These are phyloP conservation scores for Hydrolagus colliei DNA, from an alignment of 2,797 vertebrate genomes.

Conservation along the genomic window DNA sequence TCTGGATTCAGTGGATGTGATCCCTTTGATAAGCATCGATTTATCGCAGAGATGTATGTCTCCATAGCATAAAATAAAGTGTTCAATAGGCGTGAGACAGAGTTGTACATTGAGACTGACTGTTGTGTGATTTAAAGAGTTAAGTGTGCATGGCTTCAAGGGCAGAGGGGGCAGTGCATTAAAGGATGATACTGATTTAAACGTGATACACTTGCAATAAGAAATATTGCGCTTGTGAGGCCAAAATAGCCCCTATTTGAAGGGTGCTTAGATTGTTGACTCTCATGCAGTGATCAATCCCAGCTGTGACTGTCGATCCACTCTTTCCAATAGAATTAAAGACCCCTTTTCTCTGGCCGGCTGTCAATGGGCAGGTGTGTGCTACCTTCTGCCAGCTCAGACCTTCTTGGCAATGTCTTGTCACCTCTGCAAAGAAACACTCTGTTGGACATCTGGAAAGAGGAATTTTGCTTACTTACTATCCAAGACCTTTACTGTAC, in stretches of 20 bases:
- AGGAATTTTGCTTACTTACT: no score
- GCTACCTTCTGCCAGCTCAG: not conserved
- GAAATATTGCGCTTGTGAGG: not conserved
- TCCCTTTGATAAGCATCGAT: not conserved
- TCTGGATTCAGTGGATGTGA: conserved; percentile 11
- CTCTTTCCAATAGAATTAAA: not conserved
- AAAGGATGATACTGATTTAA: not conserved
- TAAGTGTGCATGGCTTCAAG: not conserved
- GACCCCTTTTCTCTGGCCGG: not conserved
- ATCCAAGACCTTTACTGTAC: no score
- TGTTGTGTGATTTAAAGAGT: not conserved
- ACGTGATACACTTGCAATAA: not conserved
- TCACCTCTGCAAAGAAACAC: no score
- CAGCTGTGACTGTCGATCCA: no score
- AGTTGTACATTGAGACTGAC: not conserved
- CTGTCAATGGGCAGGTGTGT: not conserved
- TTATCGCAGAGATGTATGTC: not conserved
- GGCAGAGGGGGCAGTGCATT: not conserved
- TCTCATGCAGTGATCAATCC: not conserved
- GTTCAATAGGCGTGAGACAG: not conserved
- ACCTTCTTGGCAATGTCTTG: not conserved
- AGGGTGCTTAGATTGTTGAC: not conserved
- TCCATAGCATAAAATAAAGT: not conserved
- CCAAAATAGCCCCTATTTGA: not conserved
- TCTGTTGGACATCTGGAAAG: no score